These are phyloP conservation scores for Archocentrus centrarchus DNA, from an alignment of 2,113 vertebrate genomes.

Conservation along the genomic window DNA sequence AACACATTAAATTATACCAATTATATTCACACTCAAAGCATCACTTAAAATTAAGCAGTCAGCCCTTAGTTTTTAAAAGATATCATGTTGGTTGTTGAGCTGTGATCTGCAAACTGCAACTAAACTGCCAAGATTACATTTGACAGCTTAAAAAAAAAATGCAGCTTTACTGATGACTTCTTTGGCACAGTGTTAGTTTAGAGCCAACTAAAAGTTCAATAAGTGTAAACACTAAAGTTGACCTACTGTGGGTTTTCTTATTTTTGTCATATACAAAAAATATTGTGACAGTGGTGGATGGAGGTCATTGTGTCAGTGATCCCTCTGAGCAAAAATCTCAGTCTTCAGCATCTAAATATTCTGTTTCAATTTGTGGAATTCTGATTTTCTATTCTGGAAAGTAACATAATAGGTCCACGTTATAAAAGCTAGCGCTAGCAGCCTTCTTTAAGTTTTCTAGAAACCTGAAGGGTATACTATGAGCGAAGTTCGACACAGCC, in stretches of 20 bases:
- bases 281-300: conserved; percentile 1
- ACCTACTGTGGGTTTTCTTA: neutral
- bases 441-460: neutral
- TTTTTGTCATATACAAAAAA: neutral
- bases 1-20: neutral
- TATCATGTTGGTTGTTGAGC: neutral
- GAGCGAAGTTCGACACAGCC: neutral
- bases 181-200: neutral
- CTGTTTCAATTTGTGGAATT: neutral
- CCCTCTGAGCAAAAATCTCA: neutral
- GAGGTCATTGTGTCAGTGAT: neutral
- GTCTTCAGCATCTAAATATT: neutral
- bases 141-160: no score
- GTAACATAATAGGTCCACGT: neutral
- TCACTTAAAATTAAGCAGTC: neutral
- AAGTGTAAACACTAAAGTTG: neutral
- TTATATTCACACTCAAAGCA: neutral
- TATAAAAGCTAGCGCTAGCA: no score
- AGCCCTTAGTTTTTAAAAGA: neutral
- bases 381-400: neutral
- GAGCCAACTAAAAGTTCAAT: neutral
- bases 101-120: neutral
- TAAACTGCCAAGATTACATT: no score
- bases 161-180: neutral
- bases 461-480: neutral